These are phyloP conservation scores for Eptesicus fuscus DNA, from an alignment of 2,113 vertebrate species.

Conservation along the genomic window DNA sequence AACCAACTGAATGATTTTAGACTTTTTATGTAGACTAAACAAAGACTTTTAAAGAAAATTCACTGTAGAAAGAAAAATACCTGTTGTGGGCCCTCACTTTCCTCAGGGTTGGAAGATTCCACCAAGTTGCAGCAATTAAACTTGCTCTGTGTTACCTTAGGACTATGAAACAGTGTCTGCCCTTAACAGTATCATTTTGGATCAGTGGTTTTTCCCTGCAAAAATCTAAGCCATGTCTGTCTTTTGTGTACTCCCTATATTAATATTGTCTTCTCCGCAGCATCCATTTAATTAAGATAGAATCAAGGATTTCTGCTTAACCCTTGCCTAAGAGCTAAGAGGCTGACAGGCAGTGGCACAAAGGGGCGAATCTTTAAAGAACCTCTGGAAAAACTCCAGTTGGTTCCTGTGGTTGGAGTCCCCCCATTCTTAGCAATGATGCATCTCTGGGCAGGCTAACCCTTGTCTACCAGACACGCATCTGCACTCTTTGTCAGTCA, in stretches of 20 bases:
- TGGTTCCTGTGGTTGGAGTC: background rate
- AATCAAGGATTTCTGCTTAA: background rate
- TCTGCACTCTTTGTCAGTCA: background rate
- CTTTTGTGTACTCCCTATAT: background rate
- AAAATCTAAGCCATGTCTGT: background rate
- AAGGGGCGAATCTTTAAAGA: background rate
- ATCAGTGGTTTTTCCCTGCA: background rate
- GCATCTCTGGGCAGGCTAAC: background rate
- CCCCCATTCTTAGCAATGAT: background rate
- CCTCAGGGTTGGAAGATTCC: background rate
- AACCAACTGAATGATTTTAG: background rate
- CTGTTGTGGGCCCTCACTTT: background rate
- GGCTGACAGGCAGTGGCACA: no score
- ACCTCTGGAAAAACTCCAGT: background rate
- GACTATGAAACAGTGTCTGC: background rate
- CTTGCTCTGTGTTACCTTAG: background rate
- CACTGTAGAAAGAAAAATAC: background rate
- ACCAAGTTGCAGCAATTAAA: background rate
- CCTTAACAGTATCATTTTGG: background rate
- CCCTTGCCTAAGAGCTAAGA: background rate
- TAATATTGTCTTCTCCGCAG: background rate
- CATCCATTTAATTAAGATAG: background rate
- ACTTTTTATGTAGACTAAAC: background rate
- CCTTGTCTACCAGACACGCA: background rate
- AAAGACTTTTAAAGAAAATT: conserved; percentile 13